A percentile compares a stretch with the other conserved stretches of the same genome.
These are phyloP conservation scores for Zaprionus taronus DNA, from an alignment of 1,140 invertebrate genomes.

Conservation along the genomic window DNA sequence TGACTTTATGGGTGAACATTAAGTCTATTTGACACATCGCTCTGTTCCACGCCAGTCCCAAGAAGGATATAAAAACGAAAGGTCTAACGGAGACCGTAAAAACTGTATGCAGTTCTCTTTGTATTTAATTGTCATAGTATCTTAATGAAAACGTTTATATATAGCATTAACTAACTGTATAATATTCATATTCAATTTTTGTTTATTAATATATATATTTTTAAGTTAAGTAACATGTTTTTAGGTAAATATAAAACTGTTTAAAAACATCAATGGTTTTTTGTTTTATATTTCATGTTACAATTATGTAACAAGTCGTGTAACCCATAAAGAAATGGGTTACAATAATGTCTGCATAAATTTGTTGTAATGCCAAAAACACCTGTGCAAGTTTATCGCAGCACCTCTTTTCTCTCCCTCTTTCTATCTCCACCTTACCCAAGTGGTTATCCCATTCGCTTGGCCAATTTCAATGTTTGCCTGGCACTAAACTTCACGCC, in stretches of 20 bases:
- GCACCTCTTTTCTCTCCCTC: neutral
- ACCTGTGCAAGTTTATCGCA: neutral
- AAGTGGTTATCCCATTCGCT: neutral
- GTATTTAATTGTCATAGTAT: too few relatives aligned
- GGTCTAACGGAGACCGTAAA: too few relatives aligned
- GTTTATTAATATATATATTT: too few relatives aligned
- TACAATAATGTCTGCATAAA: neutral
- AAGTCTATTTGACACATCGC: neutral
- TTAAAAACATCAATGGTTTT: too few relatives aligned
- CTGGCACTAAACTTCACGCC: conserved; percentile 11
- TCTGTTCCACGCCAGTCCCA: too few relatives aligned
- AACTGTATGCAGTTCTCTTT: too few relatives aligned
- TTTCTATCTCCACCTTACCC: neutral
- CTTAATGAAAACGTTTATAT: too few relatives aligned
- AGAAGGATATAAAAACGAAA: neutral
- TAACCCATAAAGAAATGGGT: neutral
- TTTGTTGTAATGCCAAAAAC: neutral
- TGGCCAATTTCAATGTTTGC: conserved; percentile 9
- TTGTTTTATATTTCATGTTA: too few relatives aligned
- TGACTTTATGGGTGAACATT: neutral
- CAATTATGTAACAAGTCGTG: neutral
- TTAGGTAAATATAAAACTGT: too few relatives aligned
- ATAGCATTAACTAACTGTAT: too few relatives aligned
- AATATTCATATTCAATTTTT: rapidly evolving
- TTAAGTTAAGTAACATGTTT: too few relatives aligned